phyloP scores from a whole-genome alignment of 2,113 vertebrate species.

The Epinephelus cyanopodus region DNA sequence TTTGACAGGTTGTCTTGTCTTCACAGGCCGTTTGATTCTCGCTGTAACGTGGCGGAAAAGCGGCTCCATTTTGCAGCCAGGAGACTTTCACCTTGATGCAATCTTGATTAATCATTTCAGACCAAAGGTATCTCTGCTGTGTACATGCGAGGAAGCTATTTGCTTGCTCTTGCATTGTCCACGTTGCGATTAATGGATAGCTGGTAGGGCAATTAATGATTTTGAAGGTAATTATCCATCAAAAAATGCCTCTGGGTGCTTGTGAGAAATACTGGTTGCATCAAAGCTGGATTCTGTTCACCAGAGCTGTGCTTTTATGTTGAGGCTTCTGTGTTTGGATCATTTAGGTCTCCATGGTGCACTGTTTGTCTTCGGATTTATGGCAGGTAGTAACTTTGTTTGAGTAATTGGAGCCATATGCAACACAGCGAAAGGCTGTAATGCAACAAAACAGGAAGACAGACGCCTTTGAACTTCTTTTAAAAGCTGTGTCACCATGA shows the following conservation, averaged over 20 bases:
- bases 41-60: not conserved
- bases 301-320: not conserved
- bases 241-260: not conserved
- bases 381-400: not conserved
- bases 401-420: not conserved
- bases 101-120: constrained; percentile 9
- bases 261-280: not conserved
- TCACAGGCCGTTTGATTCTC: constrained; percentile 7
- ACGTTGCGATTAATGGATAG: not conserved
- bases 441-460: not conserved
- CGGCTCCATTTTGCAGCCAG: not conserved
- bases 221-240: not conserved
- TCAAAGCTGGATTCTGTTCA: not conserved
- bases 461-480: not conserved
- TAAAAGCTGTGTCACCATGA: not conserved
- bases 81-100: not conserved
- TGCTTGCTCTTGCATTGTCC: not conserved
- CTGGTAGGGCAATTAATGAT: not conserved
- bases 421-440: not conserved
- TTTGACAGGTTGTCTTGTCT: constrained; percentile 43
- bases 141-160: not conserved
- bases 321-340: not conserved
- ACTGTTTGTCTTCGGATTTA: not conserved
- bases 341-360: not conserved
- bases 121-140: not conserved